Percentiles rank a stretch among this genome's conserved stretches.
These are phyloP conservation scores for Kobus ellipsiprymnus DNA, from an alignment of 2,113 vertebrate species.

Conservation along the genomic window DNA sequence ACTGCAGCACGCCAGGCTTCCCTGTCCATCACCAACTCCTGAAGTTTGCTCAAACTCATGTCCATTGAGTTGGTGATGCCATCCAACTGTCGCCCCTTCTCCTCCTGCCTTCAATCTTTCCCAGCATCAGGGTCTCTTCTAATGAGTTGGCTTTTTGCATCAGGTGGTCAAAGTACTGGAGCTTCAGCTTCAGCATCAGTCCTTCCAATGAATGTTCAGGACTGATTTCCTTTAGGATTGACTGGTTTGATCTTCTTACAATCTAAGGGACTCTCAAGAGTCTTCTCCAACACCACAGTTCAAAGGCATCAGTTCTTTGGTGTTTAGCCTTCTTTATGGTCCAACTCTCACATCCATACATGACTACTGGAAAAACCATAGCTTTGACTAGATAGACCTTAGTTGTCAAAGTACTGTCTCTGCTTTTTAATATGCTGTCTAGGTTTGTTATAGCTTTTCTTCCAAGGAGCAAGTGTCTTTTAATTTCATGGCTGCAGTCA, in stretches of 20 bases:
- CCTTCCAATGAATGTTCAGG: neutral
- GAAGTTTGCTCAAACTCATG: neutral
- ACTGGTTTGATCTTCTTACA: neutral
- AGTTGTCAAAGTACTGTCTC: neutral
- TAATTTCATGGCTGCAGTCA: neutral
- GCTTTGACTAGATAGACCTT: neutral
- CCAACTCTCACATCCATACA: neutral
- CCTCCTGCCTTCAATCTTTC: neutral
- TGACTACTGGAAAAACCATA: neutral
- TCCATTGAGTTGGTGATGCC: neutral
- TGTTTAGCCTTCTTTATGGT: neutral
- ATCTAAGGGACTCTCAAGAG: neutral
- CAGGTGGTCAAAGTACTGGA: neutral
- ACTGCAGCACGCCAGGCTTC: neutral
- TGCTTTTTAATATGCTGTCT: neutral
- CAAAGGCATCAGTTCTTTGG: neutral
- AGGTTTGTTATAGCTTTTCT: neutral
- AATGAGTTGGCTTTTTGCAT: neutral
- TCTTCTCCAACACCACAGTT: neutral
- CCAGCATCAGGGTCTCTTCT: neutral
- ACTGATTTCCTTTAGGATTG: neutral
- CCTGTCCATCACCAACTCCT: neutral
- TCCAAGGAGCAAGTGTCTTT: neutral
- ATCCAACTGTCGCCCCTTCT: neutral
- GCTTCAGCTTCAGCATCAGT: neutral